Base-by-base conservation (phyloP, 1,140 invertebrate species). In the Pinna nobilis region DNA sequence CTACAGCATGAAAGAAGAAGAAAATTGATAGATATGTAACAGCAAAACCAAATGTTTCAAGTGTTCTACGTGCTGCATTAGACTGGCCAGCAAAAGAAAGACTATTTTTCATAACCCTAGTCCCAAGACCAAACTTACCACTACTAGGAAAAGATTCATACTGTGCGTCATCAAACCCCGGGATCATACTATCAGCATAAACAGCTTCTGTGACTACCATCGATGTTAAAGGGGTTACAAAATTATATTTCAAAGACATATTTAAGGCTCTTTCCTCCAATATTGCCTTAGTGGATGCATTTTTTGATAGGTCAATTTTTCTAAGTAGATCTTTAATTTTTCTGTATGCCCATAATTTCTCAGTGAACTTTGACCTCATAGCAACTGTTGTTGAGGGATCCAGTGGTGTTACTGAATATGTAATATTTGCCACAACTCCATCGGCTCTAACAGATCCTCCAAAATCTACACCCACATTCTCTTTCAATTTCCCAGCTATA, bases 161-260 rank as follows among this genome's bases (percentile, higher is more conserved):
- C n/a, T n/a, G n/a, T n/a, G n/a, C n/a, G n/a, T n/a, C n/a, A n/a
- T n/a, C n/a, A n/a, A n/a, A n/a, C n/a, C n/a, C n/a, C n/a, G n/a
- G n/a, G n/a, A n/a, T n/a, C n/a, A n/a, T n/a, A n/a, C n/a, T n/a
- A n/a, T n/a, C n/a, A n/a, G 55, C 30, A 18, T 59, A n/a, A 2
- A 59, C 55, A 3, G 55, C 18, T 33, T 59, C 55, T n/a, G 59
- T 55, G 18, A 80, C 72, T 11, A 77, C 76, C 70, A 82, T 80
- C 3, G 78, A 76, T 9, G 80, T 82, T 4, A 82, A 55, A 7
- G 76, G 78, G 2, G 80, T 82, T 4, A 82, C 78, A 67, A 82
- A 80, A 13, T 77, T 66, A 59, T 80, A 78, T 9, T 49, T 47
- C 23, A 82, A 65, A 2, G 76, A 78, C 33, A 79, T 33, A 2